phyloP scores from a whole-genome alignment of 2,888 invertebrate species.

The Gymnosoma rotundatum region DNA sequence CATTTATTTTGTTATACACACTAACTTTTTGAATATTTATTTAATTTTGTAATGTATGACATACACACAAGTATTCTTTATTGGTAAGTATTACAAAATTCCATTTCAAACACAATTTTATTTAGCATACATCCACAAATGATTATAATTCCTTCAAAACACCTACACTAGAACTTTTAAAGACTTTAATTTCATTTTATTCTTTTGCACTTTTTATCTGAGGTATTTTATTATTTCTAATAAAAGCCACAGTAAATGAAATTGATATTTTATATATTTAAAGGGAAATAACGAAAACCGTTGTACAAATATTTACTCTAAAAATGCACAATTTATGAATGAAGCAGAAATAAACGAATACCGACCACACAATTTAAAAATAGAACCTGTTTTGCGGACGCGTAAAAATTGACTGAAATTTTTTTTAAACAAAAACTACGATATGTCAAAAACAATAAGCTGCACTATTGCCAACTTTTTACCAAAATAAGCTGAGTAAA shows the following conservation, averaged over 20 bases:
- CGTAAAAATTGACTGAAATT: conserved; percentile 56
- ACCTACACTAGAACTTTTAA: conserved; percentile 30
- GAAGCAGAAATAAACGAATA: not conserved
- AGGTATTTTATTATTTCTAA: not conserved
- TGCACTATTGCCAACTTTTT: not conserved
- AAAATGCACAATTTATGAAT: conserved; percentile 38
- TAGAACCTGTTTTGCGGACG: conserved; percentile 55
- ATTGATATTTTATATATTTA: not conserved
- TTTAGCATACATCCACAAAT: conserved; percentile 14
- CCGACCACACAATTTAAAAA: not conserved
- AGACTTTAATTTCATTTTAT: not conserved
- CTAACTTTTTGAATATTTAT: conserved; percentile 10
- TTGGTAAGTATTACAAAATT: not conserved
- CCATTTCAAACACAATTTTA: conserved; percentile 13
- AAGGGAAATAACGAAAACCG: conserved; percentile 11
- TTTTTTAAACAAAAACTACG: conserved; percentile 20
- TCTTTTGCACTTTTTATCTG: not conserved
- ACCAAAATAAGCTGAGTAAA: no score
- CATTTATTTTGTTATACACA: conserved; percentile 40
- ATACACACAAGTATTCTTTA: not conserved
- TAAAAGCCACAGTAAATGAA: not conserved
- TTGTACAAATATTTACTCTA: conserved; percentile 21
- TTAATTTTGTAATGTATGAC: conserved; percentile 13
- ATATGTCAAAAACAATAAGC: conserved; percentile 31
- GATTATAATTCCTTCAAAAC: conserved; percentile 11